phyloP scores from a whole-genome alignment of 2,797 vertebrate species.

The Falco peregrinus region DNA sequence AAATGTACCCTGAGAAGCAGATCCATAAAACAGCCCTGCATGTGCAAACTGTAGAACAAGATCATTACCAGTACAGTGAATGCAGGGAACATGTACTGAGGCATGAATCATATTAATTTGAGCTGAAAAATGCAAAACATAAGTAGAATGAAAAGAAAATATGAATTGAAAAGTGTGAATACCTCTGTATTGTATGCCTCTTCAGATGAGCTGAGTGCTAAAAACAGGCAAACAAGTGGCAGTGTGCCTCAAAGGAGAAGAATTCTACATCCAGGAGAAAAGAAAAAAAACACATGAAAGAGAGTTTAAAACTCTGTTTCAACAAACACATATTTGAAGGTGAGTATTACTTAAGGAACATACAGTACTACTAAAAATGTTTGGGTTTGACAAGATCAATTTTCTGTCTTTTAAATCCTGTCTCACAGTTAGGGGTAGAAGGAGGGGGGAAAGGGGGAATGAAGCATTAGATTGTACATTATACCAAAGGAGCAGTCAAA shows the following conservation, averaged over 20 bases:
- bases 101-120: neutral
- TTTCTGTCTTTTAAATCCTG: conserved; percentile 3
- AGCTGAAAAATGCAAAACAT: neutral
- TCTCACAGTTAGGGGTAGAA: conserved; percentile 6
- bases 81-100: neutral
- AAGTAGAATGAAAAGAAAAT: neutral
- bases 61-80: neutral
- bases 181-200: neutral
- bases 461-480: conserved; percentile 7
- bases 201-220: neutral
- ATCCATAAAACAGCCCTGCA: neutral
- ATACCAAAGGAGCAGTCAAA: neutral
- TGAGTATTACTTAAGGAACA: neutral
- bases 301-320: neutral
- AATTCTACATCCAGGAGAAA: neutral
- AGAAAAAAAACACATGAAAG: neutral
- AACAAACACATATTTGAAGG: neutral
- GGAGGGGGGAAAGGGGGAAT: neutral
- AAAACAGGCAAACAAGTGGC: neutral
- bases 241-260: neutral
- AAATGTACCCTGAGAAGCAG: neutral
- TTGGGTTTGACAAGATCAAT: conserved; percentile 3
- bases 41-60: neutral
- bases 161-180: neutral
- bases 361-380: conserved; percentile 22